These are phyloP conservation scores for Zoanthus sansibaricus DNA, from an alignment of 92 coral and sea anemone genomes.

Conservation along the genomic window DNA sequence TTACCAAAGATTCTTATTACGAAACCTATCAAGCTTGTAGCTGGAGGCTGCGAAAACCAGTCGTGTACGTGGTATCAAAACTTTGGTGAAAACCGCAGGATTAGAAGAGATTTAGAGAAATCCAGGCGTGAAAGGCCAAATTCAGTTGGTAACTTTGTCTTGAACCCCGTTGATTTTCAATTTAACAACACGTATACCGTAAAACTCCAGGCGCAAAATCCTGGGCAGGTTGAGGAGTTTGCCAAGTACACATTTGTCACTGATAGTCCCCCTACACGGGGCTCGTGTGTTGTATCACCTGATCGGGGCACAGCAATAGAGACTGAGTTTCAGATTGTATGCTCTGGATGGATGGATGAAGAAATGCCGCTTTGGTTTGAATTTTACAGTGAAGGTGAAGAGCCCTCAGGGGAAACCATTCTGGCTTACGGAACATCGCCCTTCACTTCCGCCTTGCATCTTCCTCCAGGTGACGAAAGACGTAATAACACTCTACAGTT, in stretches of 20 bases:
- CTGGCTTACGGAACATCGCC: constrained; percentile 26
- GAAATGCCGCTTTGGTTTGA: constrained; percentile 38
- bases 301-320: constrained; percentile 25
- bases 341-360: constrained; percentile 31
- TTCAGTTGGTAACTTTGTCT: constrained; percentile 23
- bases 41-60: constrained; percentile 32
- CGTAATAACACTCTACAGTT: background rate
- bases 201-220: background rate
- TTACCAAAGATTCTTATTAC: background rate
- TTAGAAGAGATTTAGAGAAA: background rate
- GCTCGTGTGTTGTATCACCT: constrained; percentile 16
- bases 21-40: constrained; percentile 9
- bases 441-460: constrained; percentile 3
- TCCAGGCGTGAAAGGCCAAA: background rate
- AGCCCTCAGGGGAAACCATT: background rate
- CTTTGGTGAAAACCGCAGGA: background rate
- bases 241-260: constrained; percentile 25
- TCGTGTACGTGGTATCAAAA: constrained; percentile 30
- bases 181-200: constrained; percentile 21
- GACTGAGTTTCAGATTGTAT: constrained; percentile 24
- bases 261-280: constrained; percentile 15
- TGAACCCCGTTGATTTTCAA: constrained; percentile 2
- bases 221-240: constrained; percentile 14
- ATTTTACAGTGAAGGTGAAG: constrained; percentile 22
- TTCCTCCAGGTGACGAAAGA: constrained; percentile 32